A percentile compares a stretch with the other conserved stretches of the same genome.
Evolutionary conservation across 2,888 invertebrate genomes (phyloP).

Genomic region (Tenodera sinensis): DNA sequence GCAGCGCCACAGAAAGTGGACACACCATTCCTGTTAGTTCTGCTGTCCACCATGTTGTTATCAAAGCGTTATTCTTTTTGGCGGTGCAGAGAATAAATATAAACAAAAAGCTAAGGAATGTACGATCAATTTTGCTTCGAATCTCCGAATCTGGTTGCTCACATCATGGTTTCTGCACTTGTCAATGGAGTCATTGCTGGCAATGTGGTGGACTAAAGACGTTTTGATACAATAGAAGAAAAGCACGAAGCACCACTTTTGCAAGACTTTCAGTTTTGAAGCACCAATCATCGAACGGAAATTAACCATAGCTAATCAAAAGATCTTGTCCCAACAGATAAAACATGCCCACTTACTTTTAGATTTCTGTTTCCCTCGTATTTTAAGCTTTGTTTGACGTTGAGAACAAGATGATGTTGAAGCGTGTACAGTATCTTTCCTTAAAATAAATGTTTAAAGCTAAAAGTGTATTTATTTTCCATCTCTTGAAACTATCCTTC

Average conservation of each 20-base stretch:
- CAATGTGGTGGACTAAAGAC: neutral
- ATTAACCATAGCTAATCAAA: neutral
- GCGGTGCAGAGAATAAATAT: too few relatives aligned
- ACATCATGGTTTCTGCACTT: too few relatives aligned
- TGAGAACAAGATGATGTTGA: neutral
- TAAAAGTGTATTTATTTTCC: neutral
- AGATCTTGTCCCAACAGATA: neutral
- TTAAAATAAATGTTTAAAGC: neutral
- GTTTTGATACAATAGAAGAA: neutral
- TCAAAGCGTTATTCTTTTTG: too few relatives aligned
- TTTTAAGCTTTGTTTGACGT: neutral
- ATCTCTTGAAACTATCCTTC: too few relatives aligned
- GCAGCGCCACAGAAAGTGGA: too few relatives aligned
- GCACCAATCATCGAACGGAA: neutral
- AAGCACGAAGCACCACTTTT: neutral
- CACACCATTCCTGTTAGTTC: neutral
- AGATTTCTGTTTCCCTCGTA: neutral
- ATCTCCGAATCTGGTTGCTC: too few relatives aligned
- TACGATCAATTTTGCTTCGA: too few relatives aligned
- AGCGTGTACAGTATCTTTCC: neutral
- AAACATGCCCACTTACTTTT: neutral
- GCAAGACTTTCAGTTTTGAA: neutral
- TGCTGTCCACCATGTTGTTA: neutral
- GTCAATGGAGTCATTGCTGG: neutral
- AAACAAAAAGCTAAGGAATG: too few relatives aligned